Evolutionary conservation across 2,888 invertebrate species (phyloP), one percentile per base, ranked within the genome.

Genomic region (Oxyteleia sp.): DNA sequence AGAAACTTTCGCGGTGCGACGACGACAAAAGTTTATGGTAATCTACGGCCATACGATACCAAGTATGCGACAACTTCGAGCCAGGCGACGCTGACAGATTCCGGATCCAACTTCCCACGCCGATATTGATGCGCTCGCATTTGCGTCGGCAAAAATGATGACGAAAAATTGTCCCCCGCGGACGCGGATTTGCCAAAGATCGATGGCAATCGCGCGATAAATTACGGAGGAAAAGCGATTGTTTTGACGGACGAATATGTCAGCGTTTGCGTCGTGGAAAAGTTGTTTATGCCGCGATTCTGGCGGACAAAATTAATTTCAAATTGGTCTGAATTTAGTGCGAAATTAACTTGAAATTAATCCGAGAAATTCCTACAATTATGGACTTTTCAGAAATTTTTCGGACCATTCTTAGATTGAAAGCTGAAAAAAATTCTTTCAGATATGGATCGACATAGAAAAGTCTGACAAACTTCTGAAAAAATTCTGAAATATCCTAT

Each of bases 71-170:
- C 87, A 86, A 85, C 87, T 88, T 88, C 85, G 88, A 85, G 86
- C 64, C 84, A 69, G 86, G 85, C 82, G 85, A 88, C 87, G 89
- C 85, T 88, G 88, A 89, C 88, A 86, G 86, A 86, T 85, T 86
- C 86, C 87, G 55, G 75, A 69, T 86, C 83, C 78, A 81, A 79
- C 86, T 86, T 85, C 89, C 88, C 87, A 87, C 87, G 74, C 78
- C 43, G 8, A 64, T 71, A 76, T 71, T 69, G 69, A 74, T 63
- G 74, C 38, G 69, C 59, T 71, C 72, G 10, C 49, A 63, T 57
- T 76, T 79, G 41, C 64, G 16, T 2, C 53, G n/a, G 0, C 20
- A 61, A 78, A 78, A 66, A 47, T 43, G 49, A 18, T 20, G 20
- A 53, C 66, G 47, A 66, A 35, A 61, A 76, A 47, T 68, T 35